Base-by-base conservation (phyloP, 2,797 vertebrate species). In the Rhabdophis nuchalis region DNA sequence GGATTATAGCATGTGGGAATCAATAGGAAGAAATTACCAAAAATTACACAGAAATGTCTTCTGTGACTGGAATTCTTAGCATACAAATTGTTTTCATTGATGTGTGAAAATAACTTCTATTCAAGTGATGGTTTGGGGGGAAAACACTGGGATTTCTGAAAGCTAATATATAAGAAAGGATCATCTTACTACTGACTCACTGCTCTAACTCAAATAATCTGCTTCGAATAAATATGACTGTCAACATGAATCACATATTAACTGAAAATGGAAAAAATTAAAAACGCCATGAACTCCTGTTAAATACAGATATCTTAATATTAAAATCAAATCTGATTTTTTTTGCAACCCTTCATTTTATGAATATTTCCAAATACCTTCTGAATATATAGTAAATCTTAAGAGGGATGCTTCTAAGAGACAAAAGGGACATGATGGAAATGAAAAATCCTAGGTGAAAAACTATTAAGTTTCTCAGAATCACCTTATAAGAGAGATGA, bases 311-410 rank as follows among this genome's bases (percentile, higher is more conserved):
- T 72, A 36, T 72, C 36, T 72, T 72, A 36, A 72, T 72, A 72
- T 72, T 72, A 72, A 72, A 72, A 36, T 72, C 36, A 72, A 36
- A 18, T 72, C 16, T 72, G 52, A 53, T 86, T n/a, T 53, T 54
- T 54, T n/a, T 16, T 9, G 6, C 68, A 72, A 72, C 0, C 57
- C 25, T 54, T 46, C n/a, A 72, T 14, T 87, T 25, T 77, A 52
- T 50, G 3, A 13, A 86, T 16, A 29, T 91, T 95, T 94, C 68
- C 91, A 85, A 91, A 91, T 64, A 64, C 11, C 13, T 23, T 92
- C 89, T 50, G 1, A 91, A 95, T 87, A 91, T 5, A n/a, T n/a
- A n/a, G n/a, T n/a, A 87, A 92, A 89, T 14, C 20, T 72, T 89
- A 32, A 18, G n/a, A 60, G 14, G 32, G 36, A 52, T 12, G 50